Evolutionary conservation across 2,888 invertebrate genomes (phyloP).

Genomic region (Dicranocentrus wangi): DNA sequence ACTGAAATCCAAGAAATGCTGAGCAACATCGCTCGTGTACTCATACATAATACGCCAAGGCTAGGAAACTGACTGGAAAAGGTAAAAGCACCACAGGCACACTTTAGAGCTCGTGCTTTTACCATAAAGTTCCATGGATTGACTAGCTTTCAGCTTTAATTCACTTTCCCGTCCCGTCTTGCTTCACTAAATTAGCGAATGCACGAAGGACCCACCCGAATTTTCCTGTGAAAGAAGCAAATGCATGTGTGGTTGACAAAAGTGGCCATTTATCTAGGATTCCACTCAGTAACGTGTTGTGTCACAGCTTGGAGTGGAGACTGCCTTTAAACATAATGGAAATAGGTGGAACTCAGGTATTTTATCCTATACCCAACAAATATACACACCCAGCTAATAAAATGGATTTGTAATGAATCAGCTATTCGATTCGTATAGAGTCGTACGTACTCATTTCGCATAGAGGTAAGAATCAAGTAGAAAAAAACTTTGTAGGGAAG

Average conservation of each 20-base stretch:
- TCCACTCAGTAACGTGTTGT: no score
- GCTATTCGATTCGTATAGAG: no score
- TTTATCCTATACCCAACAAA: no score
- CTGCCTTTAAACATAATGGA: no score
- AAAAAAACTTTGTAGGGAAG: neutral
- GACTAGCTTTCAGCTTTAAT: conserved; percentile 38
- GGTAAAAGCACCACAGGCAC: neutral
- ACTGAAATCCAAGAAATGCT: conserved; percentile 13
- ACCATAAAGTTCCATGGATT: conserved; percentile 1
- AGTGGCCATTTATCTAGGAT: conserved; percentile 41
- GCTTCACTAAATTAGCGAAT: conserved; percentile 35
- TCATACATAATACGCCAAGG: neutral
- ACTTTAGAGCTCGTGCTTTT: neutral
- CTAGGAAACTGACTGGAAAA: neutral
- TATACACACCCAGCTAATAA: no score
- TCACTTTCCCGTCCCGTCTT: conserved; percentile 19
- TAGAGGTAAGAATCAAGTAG: no score
- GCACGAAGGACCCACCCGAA: conserved; percentile 44
- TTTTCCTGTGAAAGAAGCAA: conserved; percentile 10
- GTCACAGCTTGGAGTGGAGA: no score
- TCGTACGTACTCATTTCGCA: no score
- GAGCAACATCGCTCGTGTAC: neutral
- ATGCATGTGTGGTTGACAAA: conserved; percentile 23
- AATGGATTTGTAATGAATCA: no score
- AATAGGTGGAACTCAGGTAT: no score